Percentiles rank a stretch among this genome's conserved stretches.
Conservation (phyloP, 2,797 vertebrate genomes). For the Alca torda region DNA sequence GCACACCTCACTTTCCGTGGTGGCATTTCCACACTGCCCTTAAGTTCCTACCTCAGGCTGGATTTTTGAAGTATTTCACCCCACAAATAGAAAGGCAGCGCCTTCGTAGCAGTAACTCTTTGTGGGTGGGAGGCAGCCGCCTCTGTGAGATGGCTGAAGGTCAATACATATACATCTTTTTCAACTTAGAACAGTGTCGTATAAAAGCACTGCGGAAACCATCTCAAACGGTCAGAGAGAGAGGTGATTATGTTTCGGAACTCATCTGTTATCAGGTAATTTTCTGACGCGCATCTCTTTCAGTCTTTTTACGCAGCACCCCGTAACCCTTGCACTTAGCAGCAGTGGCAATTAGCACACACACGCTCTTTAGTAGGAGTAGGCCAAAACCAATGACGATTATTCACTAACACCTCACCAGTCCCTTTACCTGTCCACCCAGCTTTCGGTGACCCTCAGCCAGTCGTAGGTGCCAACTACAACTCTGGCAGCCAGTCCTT, state of each 20-base stretch:
- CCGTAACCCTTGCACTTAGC: neutral
- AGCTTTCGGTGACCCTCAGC: neutral
- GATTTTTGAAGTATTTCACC: neutral
- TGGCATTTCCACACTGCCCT: neutral
- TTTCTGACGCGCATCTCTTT: neutral
- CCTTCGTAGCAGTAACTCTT: neutral
- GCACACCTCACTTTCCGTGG: neutral
- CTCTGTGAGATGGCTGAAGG: neutral
- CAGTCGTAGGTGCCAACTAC: neutral
- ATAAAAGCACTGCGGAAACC: neutral
- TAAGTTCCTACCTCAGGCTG: neutral
- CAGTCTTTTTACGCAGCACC: neutral
- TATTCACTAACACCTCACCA: neutral
- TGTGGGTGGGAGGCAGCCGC: neutral
- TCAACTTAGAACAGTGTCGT: neutral
- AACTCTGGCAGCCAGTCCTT: no score
- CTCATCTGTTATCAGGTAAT: neutral
- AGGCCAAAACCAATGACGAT: neutral
- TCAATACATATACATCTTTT: neutral
- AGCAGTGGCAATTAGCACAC: no score
- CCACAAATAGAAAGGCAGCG: neutral
- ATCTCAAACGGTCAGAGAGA: neutral
- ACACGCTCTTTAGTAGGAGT: no score
- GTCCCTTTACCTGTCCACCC: neutral
- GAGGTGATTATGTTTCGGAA: neutral